These are phyloP conservation scores for Coecobrya sp. DNA, from an alignment of 2,888 invertebrate species.

Conservation along the genomic window DNA sequence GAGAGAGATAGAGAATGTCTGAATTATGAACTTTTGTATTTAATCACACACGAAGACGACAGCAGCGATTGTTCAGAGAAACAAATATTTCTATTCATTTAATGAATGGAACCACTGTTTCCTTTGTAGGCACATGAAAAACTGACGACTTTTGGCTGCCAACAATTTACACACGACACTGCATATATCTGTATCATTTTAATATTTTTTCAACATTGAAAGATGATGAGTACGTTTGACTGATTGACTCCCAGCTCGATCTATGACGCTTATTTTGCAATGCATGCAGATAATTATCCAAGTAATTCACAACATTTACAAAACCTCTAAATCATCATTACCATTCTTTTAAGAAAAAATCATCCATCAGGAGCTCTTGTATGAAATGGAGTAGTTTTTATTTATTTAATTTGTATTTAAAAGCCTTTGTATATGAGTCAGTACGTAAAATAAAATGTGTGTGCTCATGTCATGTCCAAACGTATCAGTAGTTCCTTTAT, in stretches of 20 bases:
- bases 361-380: constrained; percentile 29
- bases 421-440: background rate
- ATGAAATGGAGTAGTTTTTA: background rate
- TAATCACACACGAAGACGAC: background rate
- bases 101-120: constrained; percentile 39
- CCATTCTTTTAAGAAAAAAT: constrained; percentile 18
- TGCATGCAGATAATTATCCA: constrained; percentile 63
- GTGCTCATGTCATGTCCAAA: background rate
- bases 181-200: background rate
- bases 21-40: background rate
- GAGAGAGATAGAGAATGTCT: background rate
- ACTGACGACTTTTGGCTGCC: background rate
- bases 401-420: background rate
- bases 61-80: background rate
- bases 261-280: constrained; percentile 5
- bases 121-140: constrained; percentile 20
- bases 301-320: constrained; percentile 65
- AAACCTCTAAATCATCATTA: constrained; percentile 39
- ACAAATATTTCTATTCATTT: constrained; percentile 5
- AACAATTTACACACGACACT: background rate
- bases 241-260: background rate
- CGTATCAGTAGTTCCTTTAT: too few relatives aligned
- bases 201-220: constrained; percentile 8
- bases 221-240: background rate
- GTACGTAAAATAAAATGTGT: background rate